Percentiles rank a stretch among this genome's conserved stretches.
phyloP scores from a whole-genome alignment of 2,113 vertebrate genomes.

The Stercorarius parasiticus region DNA sequence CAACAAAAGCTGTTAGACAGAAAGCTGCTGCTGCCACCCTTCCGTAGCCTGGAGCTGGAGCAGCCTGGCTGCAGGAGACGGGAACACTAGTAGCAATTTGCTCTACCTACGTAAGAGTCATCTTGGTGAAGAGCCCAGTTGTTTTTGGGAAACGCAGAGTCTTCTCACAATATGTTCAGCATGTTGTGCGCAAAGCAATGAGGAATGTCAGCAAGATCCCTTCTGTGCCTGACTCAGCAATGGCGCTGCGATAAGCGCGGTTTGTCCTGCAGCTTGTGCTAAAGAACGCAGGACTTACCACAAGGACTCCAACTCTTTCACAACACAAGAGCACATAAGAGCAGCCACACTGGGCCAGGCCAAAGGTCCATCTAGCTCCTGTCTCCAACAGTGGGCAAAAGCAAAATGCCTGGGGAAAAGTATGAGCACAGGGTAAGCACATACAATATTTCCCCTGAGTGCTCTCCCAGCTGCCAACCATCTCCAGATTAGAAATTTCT shows the following conservation, averaged over 20 bases:
- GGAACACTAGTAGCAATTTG: neutral
- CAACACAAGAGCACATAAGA: neutral
- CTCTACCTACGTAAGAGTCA: neutral
- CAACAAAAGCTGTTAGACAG: neutral
- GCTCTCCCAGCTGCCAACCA: constrained; percentile 4
- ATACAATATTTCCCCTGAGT: constrained; percentile 54
- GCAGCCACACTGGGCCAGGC: constrained; percentile 40
- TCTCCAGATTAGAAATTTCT: constrained; percentile 27
- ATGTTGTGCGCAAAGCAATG: neutral
- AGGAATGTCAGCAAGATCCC: constrained; percentile 5
- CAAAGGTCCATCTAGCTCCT: constrained; percentile 53
- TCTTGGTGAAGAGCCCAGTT: neutral
- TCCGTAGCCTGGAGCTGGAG: neutral
- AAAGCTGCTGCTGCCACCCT: neutral
- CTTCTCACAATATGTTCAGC: neutral
- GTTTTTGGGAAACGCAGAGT: neutral
- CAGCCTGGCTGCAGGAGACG: neutral
- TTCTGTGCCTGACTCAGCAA: constrained; percentile 38
- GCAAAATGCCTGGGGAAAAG: constrained; percentile 56
- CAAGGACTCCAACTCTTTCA: constrained; percentile 52
- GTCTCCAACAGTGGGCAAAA: constrained; percentile 60
- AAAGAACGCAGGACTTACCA: constrained; percentile 5
- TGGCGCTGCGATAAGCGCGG: neutral
- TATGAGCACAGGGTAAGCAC: constrained; percentile 56
- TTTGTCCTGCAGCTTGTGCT: constrained; percentile 4